phyloP scores from a whole-genome alignment of 2,797 vertebrate species.

The Sphenopsis melanotis region DNA sequence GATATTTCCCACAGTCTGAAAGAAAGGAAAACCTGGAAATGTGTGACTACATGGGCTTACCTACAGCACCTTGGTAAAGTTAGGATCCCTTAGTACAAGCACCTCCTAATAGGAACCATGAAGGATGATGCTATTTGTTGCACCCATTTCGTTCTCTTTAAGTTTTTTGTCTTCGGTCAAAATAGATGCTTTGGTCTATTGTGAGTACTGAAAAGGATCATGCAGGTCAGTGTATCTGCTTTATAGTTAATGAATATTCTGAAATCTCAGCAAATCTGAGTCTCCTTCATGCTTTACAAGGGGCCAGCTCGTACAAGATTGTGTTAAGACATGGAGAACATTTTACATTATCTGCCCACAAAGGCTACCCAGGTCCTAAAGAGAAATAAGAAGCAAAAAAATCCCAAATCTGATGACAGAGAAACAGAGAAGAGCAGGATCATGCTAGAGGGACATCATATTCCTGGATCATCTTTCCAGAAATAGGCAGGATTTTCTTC shows the following conservation, averaged over 20 bases:
- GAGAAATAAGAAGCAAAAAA: not conserved
- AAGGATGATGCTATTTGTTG: not conserved
- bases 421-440: not conserved
- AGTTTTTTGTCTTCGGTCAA: not conserved
- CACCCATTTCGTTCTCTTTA: not conserved
- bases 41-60: not conserved
- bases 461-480: not conserved
- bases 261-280: not conserved
- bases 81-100: not conserved
- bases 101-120: not conserved
- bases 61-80: not conserved
- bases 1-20: not conserved
- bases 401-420: fast-evolving
- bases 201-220: not conserved
- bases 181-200: not conserved
- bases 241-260: not conserved
- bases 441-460: not conserved
- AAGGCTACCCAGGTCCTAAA: not conserved
- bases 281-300: not conserved
- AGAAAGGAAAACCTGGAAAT: not conserved
- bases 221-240: not conserved
- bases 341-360: not conserved
- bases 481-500: not conserved
- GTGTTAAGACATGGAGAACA: not conserved
- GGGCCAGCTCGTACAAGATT: not conserved